A percentile compares a stretch with the other conserved stretches of the same genome.
Evolutionary conservation across 2,797 vertebrate species (phyloP).

Genomic region (Zalophus californianus): DNA sequence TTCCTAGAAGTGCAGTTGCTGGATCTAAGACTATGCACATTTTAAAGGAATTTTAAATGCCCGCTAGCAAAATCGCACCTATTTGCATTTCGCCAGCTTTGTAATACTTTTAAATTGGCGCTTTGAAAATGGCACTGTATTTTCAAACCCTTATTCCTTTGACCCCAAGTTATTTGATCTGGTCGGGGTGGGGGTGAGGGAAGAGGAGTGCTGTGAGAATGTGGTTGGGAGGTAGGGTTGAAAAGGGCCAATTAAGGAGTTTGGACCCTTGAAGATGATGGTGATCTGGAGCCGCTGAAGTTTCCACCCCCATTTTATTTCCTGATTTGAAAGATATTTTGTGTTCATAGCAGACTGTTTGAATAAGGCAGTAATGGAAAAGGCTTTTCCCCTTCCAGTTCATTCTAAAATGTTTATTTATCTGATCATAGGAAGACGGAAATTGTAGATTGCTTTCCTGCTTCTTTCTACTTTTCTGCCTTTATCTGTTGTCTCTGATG

Average conservation of each 20-base stretch:
- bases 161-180: neutral
- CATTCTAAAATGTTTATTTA: neutral
- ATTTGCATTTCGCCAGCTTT: neutral
- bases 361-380: neutral
- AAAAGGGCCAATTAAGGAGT: neutral
- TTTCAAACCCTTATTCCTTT: conserved; percentile 41
- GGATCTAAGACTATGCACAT: neutral
- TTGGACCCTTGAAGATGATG: neutral
- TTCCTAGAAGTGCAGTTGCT: neutral
- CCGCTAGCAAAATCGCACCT: neutral
- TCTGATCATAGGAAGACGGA: neutral
- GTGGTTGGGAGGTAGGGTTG: neutral
- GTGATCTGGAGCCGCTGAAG: neutral
- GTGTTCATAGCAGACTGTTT: neutral
- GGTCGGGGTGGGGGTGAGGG: neutral
- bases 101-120: neutral
- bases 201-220: neutral
- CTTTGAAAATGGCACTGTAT: neutral
- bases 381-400: neutral
- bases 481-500: neutral
- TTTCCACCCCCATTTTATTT: neutral
- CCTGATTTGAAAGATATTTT: neutral
- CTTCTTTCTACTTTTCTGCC: neutral
- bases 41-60: conserved; percentile 52
- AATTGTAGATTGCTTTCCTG: neutral